These are phyloP conservation scores for Polydrusus cervinus DNA, from an alignment of 2,888 invertebrate species.

Conservation along the genomic window DNA sequence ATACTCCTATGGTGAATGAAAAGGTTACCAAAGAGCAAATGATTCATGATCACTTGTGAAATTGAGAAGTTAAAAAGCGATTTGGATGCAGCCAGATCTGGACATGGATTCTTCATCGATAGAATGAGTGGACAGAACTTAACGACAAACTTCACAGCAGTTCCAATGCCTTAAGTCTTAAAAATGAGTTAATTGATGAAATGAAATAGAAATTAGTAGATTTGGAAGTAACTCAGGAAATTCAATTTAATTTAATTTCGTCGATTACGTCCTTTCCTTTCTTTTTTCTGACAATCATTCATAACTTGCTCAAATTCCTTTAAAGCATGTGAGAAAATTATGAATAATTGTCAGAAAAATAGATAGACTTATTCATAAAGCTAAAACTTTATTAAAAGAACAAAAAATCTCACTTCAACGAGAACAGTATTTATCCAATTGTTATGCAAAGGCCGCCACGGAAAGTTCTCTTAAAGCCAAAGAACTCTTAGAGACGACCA, in stretches of 20 bases:
- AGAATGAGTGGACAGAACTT: slow-evolving; percentile 88
- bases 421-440: slow-evolving; percentile 56
- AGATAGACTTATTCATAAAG: slow-evolving; percentile 43
- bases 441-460: slow-evolving; percentile 54
- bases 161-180: slow-evolving; percentile 44
- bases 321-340: slow-evolving; percentile 46
- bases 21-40: slow-evolving; percentile 91
- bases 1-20: slow-evolving; percentile 95
- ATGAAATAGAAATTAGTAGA: slow-evolving; percentile 45
- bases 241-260: too few species aligned
- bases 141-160: slow-evolving; percentile 58
- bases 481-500: slow-evolving; percentile 52
- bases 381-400: slow-evolving; percentile 48
- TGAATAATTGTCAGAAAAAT: slow-evolving; percentile 43
- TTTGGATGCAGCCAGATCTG: slow-evolving; percentile 88
- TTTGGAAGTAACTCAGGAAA: slow-evolving; percentile 41
- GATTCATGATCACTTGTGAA: slow-evolving; percentile 74
- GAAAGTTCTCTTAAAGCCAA: slow-evolving; percentile 54
- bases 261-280: too few species aligned
- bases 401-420: slow-evolving; percentile 54
- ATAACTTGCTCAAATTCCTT: too few species aligned
- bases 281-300: too few species aligned
- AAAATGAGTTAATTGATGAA: slow-evolving; percentile 48
- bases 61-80: slow-evolving; percentile 80
- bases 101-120: slow-evolving; percentile 91